Conservation (phyloP, 2,888 invertebrate species). For the Tipula lateralis region DNA sequence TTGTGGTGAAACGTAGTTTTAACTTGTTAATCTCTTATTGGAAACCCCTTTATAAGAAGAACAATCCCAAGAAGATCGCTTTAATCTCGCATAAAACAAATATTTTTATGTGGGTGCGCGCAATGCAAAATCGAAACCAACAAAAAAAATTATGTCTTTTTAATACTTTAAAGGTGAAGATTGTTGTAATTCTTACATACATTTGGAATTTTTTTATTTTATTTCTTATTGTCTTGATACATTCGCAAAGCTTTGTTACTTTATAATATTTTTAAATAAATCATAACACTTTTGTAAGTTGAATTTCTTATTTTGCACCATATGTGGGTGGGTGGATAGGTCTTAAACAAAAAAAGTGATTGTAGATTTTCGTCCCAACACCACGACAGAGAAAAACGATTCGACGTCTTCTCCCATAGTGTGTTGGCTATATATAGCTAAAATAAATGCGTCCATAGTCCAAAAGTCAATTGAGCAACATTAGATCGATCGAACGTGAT, state of each 20-base stretch:
- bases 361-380: not conserved
- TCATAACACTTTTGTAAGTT: not conserved
- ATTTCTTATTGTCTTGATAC: not conserved
- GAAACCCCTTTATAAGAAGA: no score
- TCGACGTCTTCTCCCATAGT: no score
- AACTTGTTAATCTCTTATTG: no score
- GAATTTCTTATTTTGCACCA: not conserved
- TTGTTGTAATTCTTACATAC: conserved; percentile 14
- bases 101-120: not conserved
- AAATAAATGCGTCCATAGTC: not conserved
- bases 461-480: not conserved
- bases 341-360: not conserved
- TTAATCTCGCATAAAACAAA: not conserved
- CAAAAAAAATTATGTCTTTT: not conserved
- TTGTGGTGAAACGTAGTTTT: no score
- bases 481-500: not conserved
- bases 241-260: not conserved
- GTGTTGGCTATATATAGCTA: not conserved
- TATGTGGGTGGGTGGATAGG: not conserved
- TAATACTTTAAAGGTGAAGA: not conserved
- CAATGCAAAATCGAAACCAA: not conserved
- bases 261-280: not conserved
- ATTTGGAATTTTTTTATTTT: not conserved
- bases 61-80: not conserved
- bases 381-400: no score